Evolutionary conservation across 2,797 vertebrate genomes (phyloP).

Genomic region (Pempheris klunzingeri): DNA sequence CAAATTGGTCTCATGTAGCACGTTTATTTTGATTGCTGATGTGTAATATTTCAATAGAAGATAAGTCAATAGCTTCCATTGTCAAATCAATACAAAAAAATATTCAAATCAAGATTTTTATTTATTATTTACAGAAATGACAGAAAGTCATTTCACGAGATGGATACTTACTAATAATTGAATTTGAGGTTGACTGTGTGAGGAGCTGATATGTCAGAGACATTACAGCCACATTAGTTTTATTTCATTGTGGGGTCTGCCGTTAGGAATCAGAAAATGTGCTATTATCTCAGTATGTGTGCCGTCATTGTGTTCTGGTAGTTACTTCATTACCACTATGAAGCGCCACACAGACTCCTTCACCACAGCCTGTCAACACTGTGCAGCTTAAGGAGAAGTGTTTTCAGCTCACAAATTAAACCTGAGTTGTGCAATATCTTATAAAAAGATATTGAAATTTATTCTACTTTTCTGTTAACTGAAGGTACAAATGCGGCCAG

Average conservation of each 20-base stretch:
- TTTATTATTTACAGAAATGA: slow-evolving; percentile 21
- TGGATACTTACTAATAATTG: slow-evolving; percentile 26
- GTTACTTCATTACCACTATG: slow-evolving; percentile 6
- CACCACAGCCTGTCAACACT: neutral
- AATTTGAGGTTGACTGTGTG: slow-evolving; percentile 22
- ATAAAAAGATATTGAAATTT: neutral
- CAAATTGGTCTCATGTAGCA: slow-evolving; percentile 1
- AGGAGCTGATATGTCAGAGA: slow-evolving; percentile 8
- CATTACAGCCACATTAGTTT: slow-evolving; percentile 37
- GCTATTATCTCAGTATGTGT: slow-evolving; percentile 36
- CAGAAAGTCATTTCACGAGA: no score
- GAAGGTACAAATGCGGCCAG: slow-evolving; percentile 18
- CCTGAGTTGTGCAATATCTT: neutral
- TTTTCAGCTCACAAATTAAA: slow-evolving; percentile 5
- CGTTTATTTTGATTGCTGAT: no score
- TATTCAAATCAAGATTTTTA: neutral
- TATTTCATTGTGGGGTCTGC: slow-evolving; percentile 28
- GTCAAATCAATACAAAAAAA: neutral
- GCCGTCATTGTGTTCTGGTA: slow-evolving; percentile 21
- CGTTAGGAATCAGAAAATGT: slow-evolving; percentile 31
- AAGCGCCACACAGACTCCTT: slow-evolving; percentile 21
- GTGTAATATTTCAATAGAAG: neutral
- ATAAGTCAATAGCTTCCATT: neutral
- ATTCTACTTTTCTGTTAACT: slow-evolving; percentile 14
- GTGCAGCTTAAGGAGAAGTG: neutral